Base-by-base conservation (phyloP, 2,113 vertebrate species). In the Poecilia latipinna region DNA sequence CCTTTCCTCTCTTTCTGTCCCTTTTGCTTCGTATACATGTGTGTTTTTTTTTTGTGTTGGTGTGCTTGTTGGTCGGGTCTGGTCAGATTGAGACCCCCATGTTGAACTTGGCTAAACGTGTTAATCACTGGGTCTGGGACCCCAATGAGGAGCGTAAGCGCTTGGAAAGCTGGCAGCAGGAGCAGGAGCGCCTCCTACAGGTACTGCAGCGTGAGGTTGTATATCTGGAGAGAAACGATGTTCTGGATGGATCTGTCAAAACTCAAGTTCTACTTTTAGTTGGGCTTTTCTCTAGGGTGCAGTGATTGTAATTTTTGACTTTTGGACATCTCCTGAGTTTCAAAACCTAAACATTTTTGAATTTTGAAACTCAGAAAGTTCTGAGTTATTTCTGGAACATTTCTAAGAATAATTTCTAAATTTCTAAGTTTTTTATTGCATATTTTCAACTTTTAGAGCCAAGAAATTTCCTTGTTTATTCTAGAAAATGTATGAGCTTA, bases 51-150 rank as follows among this genome's bases (percentile, higher is more conserved):
- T 33, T 33, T 89, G 42, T 75, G 62, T 72, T 42, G 87, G 42
- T 72, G 62, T 72, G 75, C 51, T 79, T 73, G 78, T 83, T 26
- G 70, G 42, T 68, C 4, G 82, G 85, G 82, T 88, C 80, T 80
- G 89, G 89, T 88, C 93, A 95, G 94, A 94, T 93, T 91, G 93
- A 94, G 91, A 94, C 92, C 90, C 94, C 94, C 83, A 92, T 94
- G 86, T 92, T 95, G 89, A 95, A 94, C 92, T 95, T 95, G 91
- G 17, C 68, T 92, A 95, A 97, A 94, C 95, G 95, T 93, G 96
- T 96, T 92, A 96, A 96, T 91, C 96, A 96, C 94, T 97, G 98
- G 96, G 95, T 96, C 3, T 99, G 98, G 98, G 96, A 99, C 94
- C 98, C 97, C 12, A 97, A 98, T 91, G 97, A 98, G 82, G 98